Base-by-base conservation (phyloP, 2,888 invertebrate species). In the Acanthosepion pharaonis region DNA sequence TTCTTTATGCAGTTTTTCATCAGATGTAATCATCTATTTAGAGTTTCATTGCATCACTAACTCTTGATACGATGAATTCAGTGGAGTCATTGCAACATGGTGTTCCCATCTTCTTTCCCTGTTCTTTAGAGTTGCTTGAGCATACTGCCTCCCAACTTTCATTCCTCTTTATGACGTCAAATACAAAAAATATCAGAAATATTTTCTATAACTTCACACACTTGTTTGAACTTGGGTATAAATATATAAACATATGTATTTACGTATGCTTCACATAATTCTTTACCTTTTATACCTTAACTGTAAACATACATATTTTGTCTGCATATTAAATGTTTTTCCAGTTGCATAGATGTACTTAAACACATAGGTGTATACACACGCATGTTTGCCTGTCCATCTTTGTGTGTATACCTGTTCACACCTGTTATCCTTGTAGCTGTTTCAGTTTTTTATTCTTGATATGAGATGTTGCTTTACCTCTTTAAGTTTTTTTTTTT, bases 381-480 rank as follows among this genome's bases (percentile, higher is more conserved):
- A 78, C n/a, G n/a, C n/a, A 78, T n/a, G 78, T n/a, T n/a, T 78
- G 15, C 78, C n/a, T n/a, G 78, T 78, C 2, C 78, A n/a, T 64
- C 23, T 42, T 42, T 42, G 42, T 42, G 42, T 64, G 64, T 28
- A 28, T 64, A 64, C 64, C 23, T 25, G 25, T 64, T 64, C 78
- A 78, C 78, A 78, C 78, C 78, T 78, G 78, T 78, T 78, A n/a
- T 78, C n/a, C 78, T 78, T 78, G 78, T n/a, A 78, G n/a, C n/a
- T n/a, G 28, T n/a, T 78, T 11, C 9, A n/a, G n/a, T 78, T 78
- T 78, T 78, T n/a, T n/a, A 78, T n/a, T 15, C n/a, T 78, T 78
- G 9, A 28, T 4, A 4, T 28, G 5, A 64, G 6, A 3, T n/a
- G 9, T 28, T 78, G n/a, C 18, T 78, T 4, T 78, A n/a, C n/a